phyloP scores from a whole-genome alignment of 2,888 invertebrate genomes.

The Corbicula japonica region DNA sequence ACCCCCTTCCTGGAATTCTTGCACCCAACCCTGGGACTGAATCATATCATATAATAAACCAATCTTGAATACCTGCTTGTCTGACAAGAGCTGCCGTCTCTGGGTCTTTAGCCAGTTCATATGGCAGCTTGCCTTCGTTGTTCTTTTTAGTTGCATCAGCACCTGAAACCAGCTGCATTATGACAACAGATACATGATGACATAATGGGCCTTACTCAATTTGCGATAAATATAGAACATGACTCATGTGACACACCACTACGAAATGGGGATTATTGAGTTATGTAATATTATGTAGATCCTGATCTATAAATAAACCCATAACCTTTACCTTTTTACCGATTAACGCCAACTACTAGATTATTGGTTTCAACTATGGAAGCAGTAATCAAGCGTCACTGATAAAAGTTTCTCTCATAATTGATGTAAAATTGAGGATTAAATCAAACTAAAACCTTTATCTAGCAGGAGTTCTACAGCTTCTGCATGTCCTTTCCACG shows the following conservation, averaged over 20 bases:
- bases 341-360: no score
- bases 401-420: no score
- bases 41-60: no score
- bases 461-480: constrained; percentile 88
- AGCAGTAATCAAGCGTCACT: no score
- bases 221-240: background rate
- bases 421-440: no score
- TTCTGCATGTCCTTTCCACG: constrained; percentile 89
- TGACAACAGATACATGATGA: no score
- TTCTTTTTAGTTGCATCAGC: constrained; percentile 88
- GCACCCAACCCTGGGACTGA: no score
- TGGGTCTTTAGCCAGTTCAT: constrained; percentile 88
- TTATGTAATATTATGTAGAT: background rate
- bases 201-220: no score
- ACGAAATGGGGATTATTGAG: background rate
- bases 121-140: constrained; percentile 88
- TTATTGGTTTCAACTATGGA: no score
- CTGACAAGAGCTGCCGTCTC: constrained; percentile 85
- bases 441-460: no score
- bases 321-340: background rate
- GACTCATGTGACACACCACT: background rate
- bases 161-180: constrained; percentile 79
- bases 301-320: background rate
- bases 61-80: constrained; percentile 84
- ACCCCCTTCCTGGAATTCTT: no score